Conservation (phyloP, 1,140 invertebrate species). For the Caerostris extrusa region DNA sequence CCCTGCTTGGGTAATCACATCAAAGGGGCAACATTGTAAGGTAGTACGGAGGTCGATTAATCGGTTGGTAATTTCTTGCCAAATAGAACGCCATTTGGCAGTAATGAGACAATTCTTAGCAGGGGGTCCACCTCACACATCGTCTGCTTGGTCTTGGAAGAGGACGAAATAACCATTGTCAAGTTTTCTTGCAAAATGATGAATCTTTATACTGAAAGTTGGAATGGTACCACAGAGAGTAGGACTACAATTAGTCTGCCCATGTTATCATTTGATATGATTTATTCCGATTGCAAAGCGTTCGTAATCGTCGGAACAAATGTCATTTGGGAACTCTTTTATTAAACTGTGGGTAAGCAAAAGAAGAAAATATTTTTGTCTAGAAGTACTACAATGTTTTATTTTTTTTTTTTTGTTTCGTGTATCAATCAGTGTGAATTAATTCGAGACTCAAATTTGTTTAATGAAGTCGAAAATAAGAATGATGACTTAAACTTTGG, state of each 20-base stretch:
- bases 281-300: background rate
- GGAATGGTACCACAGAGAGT: background rate
- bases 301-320: background rate
- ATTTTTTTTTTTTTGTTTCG: background rate
- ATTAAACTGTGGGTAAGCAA: no score
- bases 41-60: background rate
- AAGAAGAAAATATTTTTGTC: background rate
- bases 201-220: conserved; percentile 21
- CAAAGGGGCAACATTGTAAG: background rate
- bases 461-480: no score
- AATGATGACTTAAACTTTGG: no score
- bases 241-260: background rate
- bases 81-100: background rate
- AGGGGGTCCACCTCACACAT: conserved; percentile 1
- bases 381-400: background rate
- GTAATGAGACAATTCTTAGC: conserved; percentile 1
- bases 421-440: background rate
- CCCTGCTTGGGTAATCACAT: background rate
- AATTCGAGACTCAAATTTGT: no score
- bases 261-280: background rate
- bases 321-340: no score
- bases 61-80: conserved; percentile 10
- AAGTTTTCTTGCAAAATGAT: background rate
- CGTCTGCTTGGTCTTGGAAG: background rate
- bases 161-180: conserved; percentile 14